Percentiles rank a stretch among this genome's conserved stretches.
Evolutionary conservation across 2,113 vertebrate genomes (phyloP).

Genomic region (Columba livia): DNA sequence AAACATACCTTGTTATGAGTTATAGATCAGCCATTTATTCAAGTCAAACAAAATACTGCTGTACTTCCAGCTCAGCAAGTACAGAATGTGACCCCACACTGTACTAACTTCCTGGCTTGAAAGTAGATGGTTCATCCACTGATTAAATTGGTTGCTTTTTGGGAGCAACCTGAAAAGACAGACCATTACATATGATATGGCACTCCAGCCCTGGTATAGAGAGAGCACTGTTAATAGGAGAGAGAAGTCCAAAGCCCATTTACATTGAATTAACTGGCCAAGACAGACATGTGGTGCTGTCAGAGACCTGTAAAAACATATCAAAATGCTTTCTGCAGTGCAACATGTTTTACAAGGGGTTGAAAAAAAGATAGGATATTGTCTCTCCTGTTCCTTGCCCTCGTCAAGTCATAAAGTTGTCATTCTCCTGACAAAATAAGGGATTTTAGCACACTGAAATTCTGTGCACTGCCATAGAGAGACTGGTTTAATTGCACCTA

Average conservation of each 20-base stretch:
- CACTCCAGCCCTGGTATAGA: background rate
- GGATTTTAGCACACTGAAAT: background rate
- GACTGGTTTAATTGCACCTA: background rate
- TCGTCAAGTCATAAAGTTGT: background rate
- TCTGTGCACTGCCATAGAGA: accelerated
- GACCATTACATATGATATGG: background rate
- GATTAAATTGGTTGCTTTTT: background rate
- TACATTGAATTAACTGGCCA: background rate
- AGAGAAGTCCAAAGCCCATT: background rate
- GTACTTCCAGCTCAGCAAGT: background rate
- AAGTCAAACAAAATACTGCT: constrained; percentile 3
- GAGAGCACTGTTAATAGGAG: background rate
- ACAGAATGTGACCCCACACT: background rate
- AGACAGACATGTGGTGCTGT: background rate
- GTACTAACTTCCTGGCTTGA: background rate
- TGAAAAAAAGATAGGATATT: background rate
- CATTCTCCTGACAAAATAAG: background rate
- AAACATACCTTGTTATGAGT: constrained; percentile 5
- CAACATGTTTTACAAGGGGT: background rate
- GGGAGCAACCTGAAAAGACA: background rate
- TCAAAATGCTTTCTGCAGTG: background rate
- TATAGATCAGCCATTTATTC: background rate
- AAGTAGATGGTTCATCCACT: background rate
- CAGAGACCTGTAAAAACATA: background rate
- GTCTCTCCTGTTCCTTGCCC: background rate